phyloP scores from a whole-genome alignment of 2,888 invertebrate genomes.

The Aquatica leii region DNA sequence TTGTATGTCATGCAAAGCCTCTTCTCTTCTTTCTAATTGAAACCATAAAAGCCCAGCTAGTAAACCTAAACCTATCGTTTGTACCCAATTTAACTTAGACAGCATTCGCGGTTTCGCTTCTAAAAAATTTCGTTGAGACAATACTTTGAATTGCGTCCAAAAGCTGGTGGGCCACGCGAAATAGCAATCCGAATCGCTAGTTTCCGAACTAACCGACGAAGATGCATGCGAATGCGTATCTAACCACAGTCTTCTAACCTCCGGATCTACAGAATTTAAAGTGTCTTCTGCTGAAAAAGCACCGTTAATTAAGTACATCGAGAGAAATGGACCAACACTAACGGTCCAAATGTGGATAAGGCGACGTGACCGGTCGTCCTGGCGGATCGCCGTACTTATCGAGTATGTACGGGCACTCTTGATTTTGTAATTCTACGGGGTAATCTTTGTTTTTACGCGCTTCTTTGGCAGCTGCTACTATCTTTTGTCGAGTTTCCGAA shows the following conservation, averaged over 20 bases:
- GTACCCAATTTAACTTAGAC: slow-evolving; percentile 79
- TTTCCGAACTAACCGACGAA: slow-evolving; percentile 69
- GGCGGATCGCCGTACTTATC: slow-evolving; percentile 55
- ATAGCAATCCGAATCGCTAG: slow-evolving; percentile 68
- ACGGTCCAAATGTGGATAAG: slow-evolving; percentile 58
- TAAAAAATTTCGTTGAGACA: slow-evolving; percentile 78
- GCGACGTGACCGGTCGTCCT: slow-evolving; percentile 49
- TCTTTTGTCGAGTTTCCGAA: slow-evolving; percentile 71
- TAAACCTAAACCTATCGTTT: slow-evolving; percentile 75
- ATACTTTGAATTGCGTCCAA: slow-evolving; percentile 79
- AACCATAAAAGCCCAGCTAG: slow-evolving; percentile 82
- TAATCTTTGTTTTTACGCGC: slow-evolving; percentile 67
- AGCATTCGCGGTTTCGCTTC: slow-evolving; percentile 79
- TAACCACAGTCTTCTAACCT: slow-evolving; percentile 72
- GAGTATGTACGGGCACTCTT: slow-evolving; percentile 53
- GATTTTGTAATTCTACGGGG: slow-evolving; percentile 64
- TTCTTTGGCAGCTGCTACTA: slow-evolving; percentile 71
- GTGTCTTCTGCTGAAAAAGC: slow-evolving; percentile 59
- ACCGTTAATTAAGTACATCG: not conserved
- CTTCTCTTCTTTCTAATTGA: slow-evolving; percentile 77
- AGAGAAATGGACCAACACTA: slow-evolving; percentile 47
- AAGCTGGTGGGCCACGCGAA: slow-evolving; percentile 78
- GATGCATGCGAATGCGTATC: slow-evolving; percentile 76
- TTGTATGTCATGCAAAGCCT: slow-evolving; percentile 78
- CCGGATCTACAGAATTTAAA: slow-evolving; percentile 64